Percentiles rank a stretch among this genome's conserved stretches.
Evolutionary conservation across 2,888 invertebrate genomes (phyloP).

Genomic region (Xylophagus ater): DNA sequence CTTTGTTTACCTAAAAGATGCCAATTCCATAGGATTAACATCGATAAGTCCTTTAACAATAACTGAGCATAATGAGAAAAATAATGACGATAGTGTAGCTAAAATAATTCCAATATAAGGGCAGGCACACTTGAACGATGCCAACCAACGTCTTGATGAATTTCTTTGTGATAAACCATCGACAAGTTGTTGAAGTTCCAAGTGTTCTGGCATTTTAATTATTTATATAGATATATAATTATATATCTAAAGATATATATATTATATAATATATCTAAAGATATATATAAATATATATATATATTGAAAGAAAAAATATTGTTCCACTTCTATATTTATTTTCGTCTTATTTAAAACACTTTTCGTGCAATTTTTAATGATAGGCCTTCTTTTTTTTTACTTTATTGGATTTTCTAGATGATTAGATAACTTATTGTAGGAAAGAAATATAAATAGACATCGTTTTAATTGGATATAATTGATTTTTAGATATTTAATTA

Average conservation of each 20-base stretch:
- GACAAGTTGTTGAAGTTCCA: conserved; percentile 71
- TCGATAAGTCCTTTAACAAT: conserved; percentile 81
- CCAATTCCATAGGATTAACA: conserved; percentile 79
- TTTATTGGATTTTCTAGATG: no score
- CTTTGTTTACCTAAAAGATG: conserved; percentile 49
- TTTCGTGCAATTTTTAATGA: no score
- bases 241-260: background rate
- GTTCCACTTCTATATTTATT: no score
- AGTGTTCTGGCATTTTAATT: conserved; percentile 56
- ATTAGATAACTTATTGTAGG: no score
- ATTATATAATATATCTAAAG: background rate
- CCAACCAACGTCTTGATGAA: conserved; percentile 28
- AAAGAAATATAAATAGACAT: no score
- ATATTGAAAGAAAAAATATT: conserved; percentile 5
- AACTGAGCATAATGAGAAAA: conserved; percentile 83
- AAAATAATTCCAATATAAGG: conserved; percentile 74
- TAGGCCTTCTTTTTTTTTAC: no score
- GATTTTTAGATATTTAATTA: no score
- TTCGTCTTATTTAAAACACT: no score
- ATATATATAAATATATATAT: conserved; percentile 3
- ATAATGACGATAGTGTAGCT: conserved; percentile 76
- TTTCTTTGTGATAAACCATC: conserved; percentile 41
- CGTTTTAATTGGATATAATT: no score
- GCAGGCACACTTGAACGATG: conserved; percentile 34
- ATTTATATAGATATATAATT: conserved; percentile 1